Percentiles rank a stretch among this genome's conserved stretches.
Evolutionary conservation across 1,140 invertebrate genomes (phyloP).

Genomic region (Drosophila bocqueti): DNA sequence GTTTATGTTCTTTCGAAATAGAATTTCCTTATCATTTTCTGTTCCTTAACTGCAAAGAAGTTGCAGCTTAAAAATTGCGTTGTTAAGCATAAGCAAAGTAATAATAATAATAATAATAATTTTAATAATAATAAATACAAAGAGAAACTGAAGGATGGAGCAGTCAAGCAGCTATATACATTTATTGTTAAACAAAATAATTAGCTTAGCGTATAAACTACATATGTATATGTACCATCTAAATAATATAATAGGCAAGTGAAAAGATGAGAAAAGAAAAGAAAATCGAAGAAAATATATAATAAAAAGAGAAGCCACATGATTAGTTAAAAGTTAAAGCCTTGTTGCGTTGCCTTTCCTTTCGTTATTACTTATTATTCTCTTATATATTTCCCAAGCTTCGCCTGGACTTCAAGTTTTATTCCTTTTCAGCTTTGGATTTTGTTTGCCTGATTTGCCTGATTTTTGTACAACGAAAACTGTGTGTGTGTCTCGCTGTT

Average conservation of each 20-base stretch:
- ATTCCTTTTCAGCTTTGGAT: conserved; percentile 13
- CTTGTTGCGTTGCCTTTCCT: conserved; percentile 56
- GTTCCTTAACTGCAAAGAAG: conserved; percentile 78
- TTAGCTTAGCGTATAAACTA: conserved; percentile 80
- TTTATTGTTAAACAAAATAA: conserved; percentile 81
- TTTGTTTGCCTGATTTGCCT: conserved; percentile 28
- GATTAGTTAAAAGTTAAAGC: conserved; percentile 70
- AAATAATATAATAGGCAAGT: conserved; percentile 71
- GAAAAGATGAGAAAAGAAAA: conserved; percentile 41
- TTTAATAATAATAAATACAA: conserved; percentile 29
- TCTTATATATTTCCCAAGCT: conserved; percentile 1
- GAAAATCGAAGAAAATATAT: conserved; percentile 58
- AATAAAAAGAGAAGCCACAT: conserved; percentile 68
- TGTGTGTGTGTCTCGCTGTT: conserved; percentile 16
- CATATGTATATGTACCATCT: conserved; percentile 78
- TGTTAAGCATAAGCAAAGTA: conserved; percentile 57
- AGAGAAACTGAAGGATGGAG: conserved; percentile 29
- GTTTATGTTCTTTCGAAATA: conserved; percentile 73
- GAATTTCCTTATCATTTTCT: conserved; percentile 77
- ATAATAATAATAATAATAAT: conserved; percentile 24
- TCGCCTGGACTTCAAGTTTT: conserved; percentile 14
- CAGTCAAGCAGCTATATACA: conserved; percentile 77
- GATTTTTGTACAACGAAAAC: conserved; percentile 60
- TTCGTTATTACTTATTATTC: conserved; percentile 29
- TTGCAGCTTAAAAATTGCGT: conserved; percentile 67